Base-by-base conservation (phyloP, 2,113 vertebrate genomes). In the Anas platyrhynchos region DNA sequence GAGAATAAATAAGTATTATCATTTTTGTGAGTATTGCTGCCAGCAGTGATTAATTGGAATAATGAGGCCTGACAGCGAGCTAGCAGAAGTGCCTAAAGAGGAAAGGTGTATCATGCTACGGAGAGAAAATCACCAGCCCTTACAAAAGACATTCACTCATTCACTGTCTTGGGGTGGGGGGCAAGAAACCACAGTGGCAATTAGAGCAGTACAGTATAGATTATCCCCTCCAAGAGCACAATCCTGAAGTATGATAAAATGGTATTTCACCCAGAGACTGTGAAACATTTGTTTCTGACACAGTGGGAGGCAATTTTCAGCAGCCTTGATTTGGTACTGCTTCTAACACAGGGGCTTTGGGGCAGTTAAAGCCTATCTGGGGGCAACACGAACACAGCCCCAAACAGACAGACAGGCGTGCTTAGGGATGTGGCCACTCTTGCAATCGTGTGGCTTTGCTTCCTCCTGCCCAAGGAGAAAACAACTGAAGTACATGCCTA, bases 31-130 rank as follows among this genome's bases (percentile, higher is more conserved):
- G 25, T 61, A 72, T 77, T 86, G 63, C 46, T 86, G 65, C 86
- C 77, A 92, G 29, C 71, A 62, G 67, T 69, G 69, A 87, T 86
- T 91, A 93, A 94, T 4, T 76, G 86, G 36, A 91, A 87, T 77
- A 91, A 95, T 71, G 72, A 88, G 63, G 34, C 75, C 48, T 50
- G 36, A 80, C 5, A 5, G 67, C 55, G 74, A 87, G 52, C 46
- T 84, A 93, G 54, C 61, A 92, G 58, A 84, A 9, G 29, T n/a
- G 96, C 58, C 63, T 54, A 32, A 73, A 94, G 83, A 55, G 10
- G 29, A 86, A 83, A 93, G 74, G 55, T 85, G 0, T 20, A 44
- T 73, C 77, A 50, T n/a, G 59, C 2, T 38, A 65, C 23, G 58
- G 48, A 86, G 11, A 36, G 58, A 89, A 85, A 95, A 89, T 16